phyloP scores from a whole-genome alignment of 2,113 vertebrate species.

The Protobothrops flavoviridis region DNA sequence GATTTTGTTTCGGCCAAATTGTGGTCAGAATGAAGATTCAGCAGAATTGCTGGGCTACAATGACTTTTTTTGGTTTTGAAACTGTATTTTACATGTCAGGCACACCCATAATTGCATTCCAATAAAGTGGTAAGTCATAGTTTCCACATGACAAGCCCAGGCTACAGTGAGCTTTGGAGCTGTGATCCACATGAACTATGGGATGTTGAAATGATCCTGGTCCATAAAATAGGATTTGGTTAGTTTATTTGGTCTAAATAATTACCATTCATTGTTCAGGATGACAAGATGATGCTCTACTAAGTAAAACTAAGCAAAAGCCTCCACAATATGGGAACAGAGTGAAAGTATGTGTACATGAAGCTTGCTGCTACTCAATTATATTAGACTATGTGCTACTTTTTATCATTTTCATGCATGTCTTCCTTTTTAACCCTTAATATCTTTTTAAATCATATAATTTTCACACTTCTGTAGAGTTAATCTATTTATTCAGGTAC shows the following conservation, averaged over 20 bases:
- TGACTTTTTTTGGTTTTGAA: background rate
- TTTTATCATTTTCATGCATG: background rate
- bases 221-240: background rate
- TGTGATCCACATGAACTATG: background rate
- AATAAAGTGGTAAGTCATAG: background rate
- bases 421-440: background rate
- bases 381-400: background rate
- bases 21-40: background rate
- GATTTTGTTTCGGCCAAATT: background rate
- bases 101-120: background rate
- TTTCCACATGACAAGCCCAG: background rate
- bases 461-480: background rate
- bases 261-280: background rate
- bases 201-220: background rate
- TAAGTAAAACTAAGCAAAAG: background rate
- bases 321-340: background rate
- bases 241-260: background rate
- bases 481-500: background rate
- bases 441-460: background rate
- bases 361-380: background rate
- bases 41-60: background rate
- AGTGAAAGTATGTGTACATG: background rate
- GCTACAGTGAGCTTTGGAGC: background rate
- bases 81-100: background rate
- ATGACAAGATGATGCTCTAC: background rate